Conservation (phyloP, 2,113 vertebrate genomes). For the Tragelaphus strepsiceros region DNA sequence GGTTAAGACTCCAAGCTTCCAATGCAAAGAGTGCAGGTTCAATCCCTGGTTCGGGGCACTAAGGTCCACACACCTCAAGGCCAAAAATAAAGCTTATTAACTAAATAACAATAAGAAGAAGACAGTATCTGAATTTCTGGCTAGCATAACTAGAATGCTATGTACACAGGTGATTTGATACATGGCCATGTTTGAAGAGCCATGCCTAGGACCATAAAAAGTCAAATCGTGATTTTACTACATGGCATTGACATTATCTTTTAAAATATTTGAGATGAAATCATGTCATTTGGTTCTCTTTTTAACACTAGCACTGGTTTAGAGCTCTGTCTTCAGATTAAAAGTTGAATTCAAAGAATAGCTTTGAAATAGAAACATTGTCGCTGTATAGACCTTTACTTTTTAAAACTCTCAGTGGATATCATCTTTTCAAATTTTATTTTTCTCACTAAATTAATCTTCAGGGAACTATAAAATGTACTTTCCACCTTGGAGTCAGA, state of each 20-base stretch:
- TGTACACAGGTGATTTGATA: not conserved
- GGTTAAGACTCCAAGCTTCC: not conserved
- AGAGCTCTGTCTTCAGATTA: not conserved
- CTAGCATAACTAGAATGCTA: not conserved
- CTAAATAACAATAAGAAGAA: not conserved
- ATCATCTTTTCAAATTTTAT: not conserved
- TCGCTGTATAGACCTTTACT: not conserved
- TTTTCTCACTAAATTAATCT: not conserved
- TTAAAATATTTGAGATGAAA: not conserved
- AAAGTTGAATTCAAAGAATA: not conserved
- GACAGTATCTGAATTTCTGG: not conserved
- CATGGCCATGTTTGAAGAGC: accelerated
- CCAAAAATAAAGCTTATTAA: not conserved
- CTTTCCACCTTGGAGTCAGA: not conserved
- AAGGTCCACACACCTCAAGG: not conserved
- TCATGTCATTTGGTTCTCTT: not conserved
- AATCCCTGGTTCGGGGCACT: not conserved
- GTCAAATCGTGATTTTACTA: not conserved
- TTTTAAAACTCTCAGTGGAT: not conserved
- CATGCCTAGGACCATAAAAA: not conserved
- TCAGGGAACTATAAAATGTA: not conserved
- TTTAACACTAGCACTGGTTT: not conserved
- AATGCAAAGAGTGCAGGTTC: not conserved
- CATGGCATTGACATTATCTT: not conserved
- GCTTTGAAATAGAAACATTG: not conserved